Evolutionary conservation across 2,113 vertebrate genomes (phyloP).

Genomic region (Oryzias woworae): DNA sequence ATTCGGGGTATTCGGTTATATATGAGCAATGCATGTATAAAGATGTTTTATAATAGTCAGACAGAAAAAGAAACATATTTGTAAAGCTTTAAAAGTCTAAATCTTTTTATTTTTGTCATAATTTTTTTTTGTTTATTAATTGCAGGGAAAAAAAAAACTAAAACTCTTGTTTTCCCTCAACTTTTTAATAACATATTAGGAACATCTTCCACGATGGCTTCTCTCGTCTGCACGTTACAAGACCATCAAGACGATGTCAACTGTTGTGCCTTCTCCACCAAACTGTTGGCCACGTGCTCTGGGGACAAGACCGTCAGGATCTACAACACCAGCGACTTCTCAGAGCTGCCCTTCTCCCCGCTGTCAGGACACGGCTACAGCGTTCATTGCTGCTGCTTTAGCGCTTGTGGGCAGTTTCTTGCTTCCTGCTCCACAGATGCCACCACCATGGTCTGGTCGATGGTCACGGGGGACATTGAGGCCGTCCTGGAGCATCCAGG

Average conservation of each 20-base stretch:
- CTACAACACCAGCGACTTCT: slow-evolving; percentile 80
- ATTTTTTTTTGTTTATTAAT: too few species aligned
- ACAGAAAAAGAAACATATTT: too few species aligned
- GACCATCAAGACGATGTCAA: slow-evolving; percentile 90
- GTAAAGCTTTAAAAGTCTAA: too few species aligned
- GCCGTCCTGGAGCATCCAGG: slow-evolving; percentile 85
- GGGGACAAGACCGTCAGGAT: slow-evolving; percentile 89
- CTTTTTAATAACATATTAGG: not conserved
- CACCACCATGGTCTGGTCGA: slow-evolving; percentile 82
- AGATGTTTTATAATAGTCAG: too few species aligned
- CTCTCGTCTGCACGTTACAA: slow-evolving; percentile 84
- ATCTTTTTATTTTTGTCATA: too few species aligned
- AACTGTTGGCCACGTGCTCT: slow-evolving; percentile 89
- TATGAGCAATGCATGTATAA: too few species aligned
- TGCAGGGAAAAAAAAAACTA: too few species aligned
- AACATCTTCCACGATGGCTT: slow-evolving; percentile 78
- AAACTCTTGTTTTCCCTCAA: not conserved
- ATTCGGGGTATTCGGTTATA: too few species aligned
- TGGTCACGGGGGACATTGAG: slow-evolving; percentile 74
- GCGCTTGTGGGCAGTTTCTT: slow-evolving; percentile 82
- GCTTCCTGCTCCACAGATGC: slow-evolving; percentile 94
- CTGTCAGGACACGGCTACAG: slow-evolving; percentile 86
- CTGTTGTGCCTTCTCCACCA: slow-evolving; percentile 85
- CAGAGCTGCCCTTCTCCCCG: slow-evolving; percentile 86
- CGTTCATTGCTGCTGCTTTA: slow-evolving; percentile 95